Evolutionary conservation across 2,888 invertebrate genomes (phyloP).

Genomic region (Melolontha melolontha): DNA sequence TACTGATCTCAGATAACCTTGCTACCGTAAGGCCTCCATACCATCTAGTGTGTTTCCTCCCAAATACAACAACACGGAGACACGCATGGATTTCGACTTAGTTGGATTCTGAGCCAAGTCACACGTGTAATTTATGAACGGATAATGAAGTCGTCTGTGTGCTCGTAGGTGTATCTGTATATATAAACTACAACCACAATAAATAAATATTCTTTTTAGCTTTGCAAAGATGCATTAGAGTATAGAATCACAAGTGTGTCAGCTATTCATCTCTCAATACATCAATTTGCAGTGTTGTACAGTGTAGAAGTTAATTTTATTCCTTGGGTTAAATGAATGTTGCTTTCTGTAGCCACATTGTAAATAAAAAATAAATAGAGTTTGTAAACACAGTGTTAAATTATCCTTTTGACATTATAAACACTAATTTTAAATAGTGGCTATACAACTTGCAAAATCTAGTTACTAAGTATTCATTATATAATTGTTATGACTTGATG

Average conservation of each 20-base stretch:
- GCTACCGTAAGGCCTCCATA: conserved; percentile 35
- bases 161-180: conserved; percentile 22
- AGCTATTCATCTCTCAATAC: too few species aligned
- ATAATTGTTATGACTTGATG: too few species aligned
- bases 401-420: too few species aligned
- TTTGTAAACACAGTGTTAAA: too few species aligned
- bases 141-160: conserved; percentile 38
- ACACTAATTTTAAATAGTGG: too few species aligned
- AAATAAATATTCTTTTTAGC: conserved; percentile 18
- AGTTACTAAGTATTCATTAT: too few species aligned
- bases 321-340: too few species aligned
- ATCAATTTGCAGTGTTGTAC: too few species aligned
- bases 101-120: conserved; percentile 24
- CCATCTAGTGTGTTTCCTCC: conserved; percentile 9
- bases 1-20: conserved; percentile 46
- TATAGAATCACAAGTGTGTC: neutral
- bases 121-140: conserved; percentile 28
- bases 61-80: conserved; percentile 25
- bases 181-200: conserved; percentile 28
- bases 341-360: too few species aligned
- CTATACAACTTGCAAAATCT: too few species aligned
- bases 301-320: too few species aligned
- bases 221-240: neutral
- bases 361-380: too few species aligned
- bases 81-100: conserved; percentile 20